Conservation (phyloP, 2,888 invertebrate species). For the Microctonus brassicae region DNA sequence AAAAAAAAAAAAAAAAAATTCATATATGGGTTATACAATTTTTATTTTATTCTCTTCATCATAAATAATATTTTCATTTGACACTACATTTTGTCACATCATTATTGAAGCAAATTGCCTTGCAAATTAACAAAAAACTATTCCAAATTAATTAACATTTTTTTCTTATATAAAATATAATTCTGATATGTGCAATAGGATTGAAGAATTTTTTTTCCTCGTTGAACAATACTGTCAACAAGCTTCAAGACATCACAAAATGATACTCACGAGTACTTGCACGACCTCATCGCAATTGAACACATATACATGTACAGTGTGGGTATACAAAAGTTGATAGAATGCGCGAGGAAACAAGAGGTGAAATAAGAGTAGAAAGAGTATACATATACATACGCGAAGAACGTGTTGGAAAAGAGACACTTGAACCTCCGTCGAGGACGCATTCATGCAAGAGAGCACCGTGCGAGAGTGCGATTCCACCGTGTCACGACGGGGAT, state of each 20-base stretch:
- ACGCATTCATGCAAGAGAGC: slow-evolving; percentile 36
- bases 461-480: slow-evolving; percentile 25
- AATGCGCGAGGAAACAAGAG: not conserved
- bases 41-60: not conserved
- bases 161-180: too few relatives aligned
- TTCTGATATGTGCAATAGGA: too few relatives aligned
- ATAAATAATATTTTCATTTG: not conserved
- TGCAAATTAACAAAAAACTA: too few relatives aligned
- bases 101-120: too few relatives aligned
- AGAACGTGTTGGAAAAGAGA: slow-evolving; percentile 31
- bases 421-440: slow-evolving; percentile 42
- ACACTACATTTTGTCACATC: too few relatives aligned
- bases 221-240: too few relatives aligned
- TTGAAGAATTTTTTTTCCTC: not conserved
- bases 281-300: not conserved
- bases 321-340: not conserved
- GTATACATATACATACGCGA: not conserved
- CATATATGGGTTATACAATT: too few relatives aligned
- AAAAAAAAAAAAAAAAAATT: not conserved
- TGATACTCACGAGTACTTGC: too few relatives aligned
- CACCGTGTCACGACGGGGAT: slow-evolving; percentile 22
- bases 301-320: not conserved
- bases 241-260: too few relatives aligned
- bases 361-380: slow-evolving; percentile 6
- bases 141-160: too few relatives aligned